Conservation (phyloP, 2,113 vertebrate genomes). For the Oreochromis tanganicae region DNA sequence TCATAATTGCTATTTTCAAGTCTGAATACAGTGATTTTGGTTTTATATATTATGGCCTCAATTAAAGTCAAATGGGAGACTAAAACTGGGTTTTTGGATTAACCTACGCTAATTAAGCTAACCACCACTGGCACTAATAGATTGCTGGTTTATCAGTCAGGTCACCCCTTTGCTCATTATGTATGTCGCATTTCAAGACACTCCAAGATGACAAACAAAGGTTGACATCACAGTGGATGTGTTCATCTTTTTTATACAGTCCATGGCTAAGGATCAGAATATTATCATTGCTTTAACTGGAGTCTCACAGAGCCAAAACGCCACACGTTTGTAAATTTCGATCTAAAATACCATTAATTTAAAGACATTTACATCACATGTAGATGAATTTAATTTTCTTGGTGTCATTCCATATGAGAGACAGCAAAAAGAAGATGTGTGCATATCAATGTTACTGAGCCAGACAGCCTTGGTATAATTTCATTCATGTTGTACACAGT, state of each 20-base stretch:
- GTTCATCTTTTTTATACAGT: background rate
- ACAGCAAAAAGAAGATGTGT: background rate
- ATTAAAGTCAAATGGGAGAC: background rate
- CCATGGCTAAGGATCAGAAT: background rate
- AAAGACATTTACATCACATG: background rate
- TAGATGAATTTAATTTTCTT: background rate
- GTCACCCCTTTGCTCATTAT: background rate
- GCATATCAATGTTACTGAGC: background rate
- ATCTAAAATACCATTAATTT: background rate
- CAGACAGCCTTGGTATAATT: slow-evolving; percentile 21
- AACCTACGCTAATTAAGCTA: background rate
- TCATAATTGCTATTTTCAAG: background rate
- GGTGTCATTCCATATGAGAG: background rate
- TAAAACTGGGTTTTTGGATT: background rate
- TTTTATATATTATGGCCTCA: background rate
- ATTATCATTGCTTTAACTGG: background rate
- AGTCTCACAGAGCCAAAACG: background rate
- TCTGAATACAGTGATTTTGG: background rate
- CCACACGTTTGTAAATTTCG: background rate
- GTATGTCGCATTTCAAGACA: background rate
- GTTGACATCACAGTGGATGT: background rate
- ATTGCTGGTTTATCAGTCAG: background rate
- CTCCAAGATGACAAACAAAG: background rate
- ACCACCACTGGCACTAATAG: background rate
- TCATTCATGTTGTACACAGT: slow-evolving; percentile 3